Conservation (phyloP, 2,797 vertebrate species). For the Myotis findleyi region DNA sequence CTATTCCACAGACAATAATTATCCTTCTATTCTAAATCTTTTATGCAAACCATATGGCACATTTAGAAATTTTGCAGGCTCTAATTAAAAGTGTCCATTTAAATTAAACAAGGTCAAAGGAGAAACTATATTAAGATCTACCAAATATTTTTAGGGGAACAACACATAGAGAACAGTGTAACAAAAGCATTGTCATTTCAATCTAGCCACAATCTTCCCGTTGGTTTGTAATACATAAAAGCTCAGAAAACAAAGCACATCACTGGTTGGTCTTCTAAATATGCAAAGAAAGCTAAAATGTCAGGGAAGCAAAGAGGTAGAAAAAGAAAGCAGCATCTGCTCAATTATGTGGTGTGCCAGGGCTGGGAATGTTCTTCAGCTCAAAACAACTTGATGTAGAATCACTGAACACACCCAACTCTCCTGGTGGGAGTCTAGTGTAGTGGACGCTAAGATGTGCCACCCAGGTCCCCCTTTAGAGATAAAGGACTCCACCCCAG, state of each 20-base stretch:
- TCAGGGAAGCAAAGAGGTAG: conserved; percentile 78
- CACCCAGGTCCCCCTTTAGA: background rate
- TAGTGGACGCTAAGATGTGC: background rate
- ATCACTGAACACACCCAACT: conserved; percentile 48
- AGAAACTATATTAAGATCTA: conserved; percentile 83
- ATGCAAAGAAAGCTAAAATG: conserved; percentile 84
- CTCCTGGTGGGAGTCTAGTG: background rate
- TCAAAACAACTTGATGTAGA: conserved; percentile 77
- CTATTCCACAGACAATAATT: conserved; percentile 83
- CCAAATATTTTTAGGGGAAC: conserved; percentile 64
- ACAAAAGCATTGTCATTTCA: conserved; percentile 81
- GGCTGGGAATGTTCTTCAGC: conserved; percentile 74
- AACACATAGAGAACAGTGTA: conserved; percentile 75
- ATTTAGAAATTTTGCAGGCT: conserved; percentile 80
- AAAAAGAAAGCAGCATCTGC: conserved; percentile 76
- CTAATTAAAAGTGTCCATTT: conserved; percentile 86
- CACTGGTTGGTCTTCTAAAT: conserved; percentile 80
- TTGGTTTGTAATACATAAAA: conserved; percentile 79
- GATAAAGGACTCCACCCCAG: background rate
- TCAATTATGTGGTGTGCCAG: conserved; percentile 73
- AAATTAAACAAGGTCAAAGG: conserved; percentile 85
- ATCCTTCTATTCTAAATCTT: conserved; percentile 78
- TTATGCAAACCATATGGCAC: conserved; percentile 86
- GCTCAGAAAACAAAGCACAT: conserved; percentile 83
- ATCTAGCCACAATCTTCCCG: conserved; percentile 79